phyloP scores from a whole-genome alignment of 2,113 vertebrate species.

The Saimiri boliviensis region DNA sequence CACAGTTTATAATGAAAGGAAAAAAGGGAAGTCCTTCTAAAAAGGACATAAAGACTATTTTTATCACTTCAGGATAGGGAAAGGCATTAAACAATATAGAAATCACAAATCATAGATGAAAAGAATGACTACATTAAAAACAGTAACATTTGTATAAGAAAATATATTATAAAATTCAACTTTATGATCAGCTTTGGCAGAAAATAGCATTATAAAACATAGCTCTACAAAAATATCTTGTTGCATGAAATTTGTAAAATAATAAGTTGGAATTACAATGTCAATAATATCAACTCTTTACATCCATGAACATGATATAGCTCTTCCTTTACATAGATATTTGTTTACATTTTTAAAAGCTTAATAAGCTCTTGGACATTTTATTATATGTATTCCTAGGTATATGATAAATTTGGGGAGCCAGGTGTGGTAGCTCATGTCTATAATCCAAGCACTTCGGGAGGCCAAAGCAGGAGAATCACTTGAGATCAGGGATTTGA shows the following conservation, averaged over 20 bases:
- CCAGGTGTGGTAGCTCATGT: too few species aligned
- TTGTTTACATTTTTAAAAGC: not conserved
- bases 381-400: not conserved
- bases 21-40: not conserved
- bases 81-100: not conserved
- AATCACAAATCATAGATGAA: not conserved
- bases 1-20: not conserved
- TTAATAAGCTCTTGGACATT: not conserved
- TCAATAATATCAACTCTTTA: not conserved
- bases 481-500: too few species aligned
- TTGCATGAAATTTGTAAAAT: not conserved
- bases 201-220: not conserved
- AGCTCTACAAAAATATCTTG: not conserved
- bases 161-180: not conserved
- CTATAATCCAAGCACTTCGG: too few species aligned
- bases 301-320: not conserved
- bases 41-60: not conserved
- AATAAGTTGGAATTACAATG: not conserved
- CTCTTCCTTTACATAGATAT: not conserved
- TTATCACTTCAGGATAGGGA: not conserved
- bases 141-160: constrained; percentile 6
- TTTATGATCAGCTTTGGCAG: not conserved
- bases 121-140: not conserved
- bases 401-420: not conserved
- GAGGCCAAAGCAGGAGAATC: too few species aligned